Percentiles rank a stretch among this genome's conserved stretches.
Evolutionary conservation across 2,797 vertebrate genomes (phyloP).

Genomic region (Epinephelus coioides): DNA sequence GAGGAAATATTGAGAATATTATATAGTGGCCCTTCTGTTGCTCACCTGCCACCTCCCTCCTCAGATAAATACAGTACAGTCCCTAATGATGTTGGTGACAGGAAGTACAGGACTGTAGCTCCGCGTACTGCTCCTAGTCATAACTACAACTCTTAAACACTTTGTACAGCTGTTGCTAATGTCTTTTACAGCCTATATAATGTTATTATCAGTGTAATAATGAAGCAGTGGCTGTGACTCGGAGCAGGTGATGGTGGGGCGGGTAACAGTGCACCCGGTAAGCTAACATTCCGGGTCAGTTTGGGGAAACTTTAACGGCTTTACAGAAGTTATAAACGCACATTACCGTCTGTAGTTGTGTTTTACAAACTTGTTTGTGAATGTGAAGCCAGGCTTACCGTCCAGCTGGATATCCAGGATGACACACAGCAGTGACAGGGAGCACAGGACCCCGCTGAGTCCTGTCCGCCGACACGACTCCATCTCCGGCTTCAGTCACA

Average conservation of each 20-base stretch:
- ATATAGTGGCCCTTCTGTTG: no score
- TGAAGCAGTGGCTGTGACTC: background rate
- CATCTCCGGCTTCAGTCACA: constrained; percentile 66
- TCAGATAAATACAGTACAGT: no score
- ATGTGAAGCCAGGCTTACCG: constrained; percentile 74
- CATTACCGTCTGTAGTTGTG: fast-evolving
- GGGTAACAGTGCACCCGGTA: background rate
- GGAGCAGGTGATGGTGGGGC: background rate
- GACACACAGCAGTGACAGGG: constrained; percentile 88
- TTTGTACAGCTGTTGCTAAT: no score
- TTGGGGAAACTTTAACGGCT: background rate
- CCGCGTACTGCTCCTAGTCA: background rate
- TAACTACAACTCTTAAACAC: background rate
- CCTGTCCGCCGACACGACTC: constrained; percentile 84
- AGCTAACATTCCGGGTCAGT: background rate
- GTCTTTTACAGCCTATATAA: background rate
- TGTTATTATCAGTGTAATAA: fast-evolving
- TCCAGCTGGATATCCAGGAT: constrained; percentile 90
- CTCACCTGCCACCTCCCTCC: no score
- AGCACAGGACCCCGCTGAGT: constrained; percentile 86
- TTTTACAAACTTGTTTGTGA: background rate
- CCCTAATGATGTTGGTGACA: background rate
- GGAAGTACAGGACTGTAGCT: background rate
- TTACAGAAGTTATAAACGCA: background rate
- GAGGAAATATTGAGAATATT: no score